These are phyloP conservation scores for Porites cylindrica DNA, from an alignment of 92 coral and sea anemone genomes.

Conservation along the genomic window DNA sequence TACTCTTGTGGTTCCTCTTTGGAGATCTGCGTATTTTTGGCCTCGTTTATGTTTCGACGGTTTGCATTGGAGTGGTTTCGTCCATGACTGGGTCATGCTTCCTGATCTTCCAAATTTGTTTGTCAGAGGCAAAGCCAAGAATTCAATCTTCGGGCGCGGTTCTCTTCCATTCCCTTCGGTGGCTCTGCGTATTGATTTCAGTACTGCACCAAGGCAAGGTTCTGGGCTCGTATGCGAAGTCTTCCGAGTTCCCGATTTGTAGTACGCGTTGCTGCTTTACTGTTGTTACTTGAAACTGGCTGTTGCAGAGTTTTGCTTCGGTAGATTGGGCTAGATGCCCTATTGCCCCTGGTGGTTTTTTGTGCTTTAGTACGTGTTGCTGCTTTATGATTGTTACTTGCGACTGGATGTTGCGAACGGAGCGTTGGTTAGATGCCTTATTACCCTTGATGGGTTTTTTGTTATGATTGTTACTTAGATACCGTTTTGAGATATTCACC, in stretches of 20 bases:
- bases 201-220: too few relatives aligned
- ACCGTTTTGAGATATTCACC: neutral
- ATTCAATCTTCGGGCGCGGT: too few relatives aligned
- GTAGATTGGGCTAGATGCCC: too few relatives aligned
- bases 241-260: too few relatives aligned
- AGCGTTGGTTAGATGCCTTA: neutral
- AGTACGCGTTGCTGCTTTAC: neutral
- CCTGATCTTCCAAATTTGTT: conserved; percentile 32
- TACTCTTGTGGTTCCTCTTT: conserved; percentile 12
- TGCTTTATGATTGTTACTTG: too few relatives aligned
- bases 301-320: neutral
- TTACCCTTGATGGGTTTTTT: neutral
- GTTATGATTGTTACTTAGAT: neutral
- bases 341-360: too few relatives aligned
- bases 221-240: too few relatives aligned
- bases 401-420: neutral
- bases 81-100: conserved; percentile 39
- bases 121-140: too few relatives aligned
- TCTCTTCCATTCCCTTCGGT: too few relatives aligned
- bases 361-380: too few relatives aligned
- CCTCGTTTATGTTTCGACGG: conserved; percentile 67
- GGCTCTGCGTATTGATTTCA: too few relatives aligned
- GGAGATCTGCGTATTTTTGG: conserved; percentile 74
- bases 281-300: neutral
- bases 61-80: conserved; percentile 39